Conservation (phyloP, 1,140 invertebrate species). For the Psilanteris sp. region DNA sequence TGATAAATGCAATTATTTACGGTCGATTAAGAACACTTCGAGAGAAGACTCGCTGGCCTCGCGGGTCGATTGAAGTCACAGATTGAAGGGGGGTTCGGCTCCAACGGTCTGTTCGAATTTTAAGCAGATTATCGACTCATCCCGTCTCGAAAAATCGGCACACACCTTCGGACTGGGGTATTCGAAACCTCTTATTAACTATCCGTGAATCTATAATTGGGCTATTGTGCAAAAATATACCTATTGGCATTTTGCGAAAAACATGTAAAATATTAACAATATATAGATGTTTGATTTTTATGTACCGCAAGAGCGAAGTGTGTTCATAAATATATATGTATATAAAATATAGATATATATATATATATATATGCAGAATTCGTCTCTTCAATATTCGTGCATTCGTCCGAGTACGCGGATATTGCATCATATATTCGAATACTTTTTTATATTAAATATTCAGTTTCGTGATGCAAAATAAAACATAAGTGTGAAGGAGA, state of each 20-base stretch:
- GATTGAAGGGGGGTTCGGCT: conserved; percentile 65
- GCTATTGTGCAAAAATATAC: conserved; percentile 17
- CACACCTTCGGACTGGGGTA: conserved; percentile 39
- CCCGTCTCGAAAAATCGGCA: conserved; percentile 61
- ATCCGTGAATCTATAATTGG: conserved; percentile 37
- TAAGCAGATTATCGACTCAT: conserved; percentile 76
- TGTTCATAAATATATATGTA: too few relatives aligned
- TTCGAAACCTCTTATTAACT: conserved; percentile 53
- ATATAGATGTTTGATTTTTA: conserved; percentile 55
- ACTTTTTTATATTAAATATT: conserved; percentile 57
- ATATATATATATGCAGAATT: too few relatives aligned
- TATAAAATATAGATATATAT: too few relatives aligned
- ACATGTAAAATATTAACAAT: conserved; percentile 26
- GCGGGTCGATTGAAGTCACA: conserved; percentile 67
- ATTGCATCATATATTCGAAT: conserved; percentile 55
- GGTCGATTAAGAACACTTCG: conserved; percentile 78
- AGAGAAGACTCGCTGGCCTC: conserved; percentile 55
- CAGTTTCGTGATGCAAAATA: conserved; percentile 27
- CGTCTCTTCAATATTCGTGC: conserved; percentile 16
- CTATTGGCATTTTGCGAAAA: background rate
- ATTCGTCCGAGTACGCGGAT: conserved; percentile 55
- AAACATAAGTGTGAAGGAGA: too few relatives aligned
- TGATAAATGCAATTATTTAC: conserved; percentile 81
- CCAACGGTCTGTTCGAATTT: conserved; percentile 72
- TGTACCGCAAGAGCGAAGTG: too few relatives aligned